Evolutionary conservation across 2,113 vertebrate genomes (phyloP).

Genomic region (Microcebus ravelobensis): DNA sequence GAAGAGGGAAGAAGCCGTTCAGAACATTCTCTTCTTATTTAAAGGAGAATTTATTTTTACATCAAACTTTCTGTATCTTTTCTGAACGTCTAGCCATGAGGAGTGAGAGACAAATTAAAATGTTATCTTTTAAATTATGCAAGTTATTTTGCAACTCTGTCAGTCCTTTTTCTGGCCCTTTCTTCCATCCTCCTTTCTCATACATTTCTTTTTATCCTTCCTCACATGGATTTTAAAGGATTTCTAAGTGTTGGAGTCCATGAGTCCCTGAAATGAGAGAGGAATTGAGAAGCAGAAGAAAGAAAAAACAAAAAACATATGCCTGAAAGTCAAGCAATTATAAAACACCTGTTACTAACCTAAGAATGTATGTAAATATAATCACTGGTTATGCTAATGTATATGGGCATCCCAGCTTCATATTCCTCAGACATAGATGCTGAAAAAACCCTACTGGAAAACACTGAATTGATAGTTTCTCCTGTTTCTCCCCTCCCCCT

Average conservation of each 20-base stretch:
- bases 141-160: not conserved
- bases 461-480: not conserved
- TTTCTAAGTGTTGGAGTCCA: not conserved
- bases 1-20: conserved; percentile 68
- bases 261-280: not conserved
- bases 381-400: not conserved
- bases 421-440: not conserved
- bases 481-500: rapidly evolving
- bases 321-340: not conserved
- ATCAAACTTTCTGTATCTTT: conserved; percentile 69
- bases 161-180: not conserved
- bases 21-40: conserved; percentile 71
- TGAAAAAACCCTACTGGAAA: not conserved
- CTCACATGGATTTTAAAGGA: not conserved
- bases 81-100: conserved; percentile 57
- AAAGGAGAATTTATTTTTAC: conserved; percentile 54
- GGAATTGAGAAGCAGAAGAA: not conserved
- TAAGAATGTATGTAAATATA: not conserved
- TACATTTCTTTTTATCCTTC: not conserved
- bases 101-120: conserved; percentile 59
- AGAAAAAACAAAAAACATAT: not conserved
- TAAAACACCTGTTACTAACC: not conserved
- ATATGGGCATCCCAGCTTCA: not conserved
- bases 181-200: conserved; percentile 6
- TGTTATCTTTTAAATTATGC: conserved; percentile 50